Evolutionary conservation across 1,140 invertebrate species (phyloP).

Genomic region (Drosophila pallidifrons): DNA sequence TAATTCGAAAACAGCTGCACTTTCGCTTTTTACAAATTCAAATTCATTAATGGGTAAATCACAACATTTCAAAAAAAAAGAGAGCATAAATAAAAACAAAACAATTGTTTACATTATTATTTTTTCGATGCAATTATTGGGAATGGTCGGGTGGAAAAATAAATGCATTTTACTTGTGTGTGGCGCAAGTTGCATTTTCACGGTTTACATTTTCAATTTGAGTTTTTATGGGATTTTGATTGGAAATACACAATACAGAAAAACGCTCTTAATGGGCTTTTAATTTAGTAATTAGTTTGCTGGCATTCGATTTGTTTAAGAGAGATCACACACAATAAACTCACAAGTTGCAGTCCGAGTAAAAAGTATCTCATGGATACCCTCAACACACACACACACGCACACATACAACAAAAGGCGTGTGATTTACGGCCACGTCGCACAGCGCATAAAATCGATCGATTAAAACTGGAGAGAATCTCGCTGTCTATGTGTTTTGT

Average conservation of each 20-base stretch:
- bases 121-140: conserved; percentile 14
- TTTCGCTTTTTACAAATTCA: conserved; percentile 37
- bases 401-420: conserved; percentile 41
- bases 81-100: neutral
- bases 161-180: conserved; percentile 32
- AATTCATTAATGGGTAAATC: conserved; percentile 20
- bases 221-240: conserved; percentile 36
- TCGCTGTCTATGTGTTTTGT: conserved; percentile 13
- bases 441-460: conserved; percentile 77
- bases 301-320: conserved; percentile 51
- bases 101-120: conserved; percentile 41
- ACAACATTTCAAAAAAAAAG: conserved; percentile 13
- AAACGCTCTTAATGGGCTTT: conserved; percentile 65
- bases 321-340: conserved; percentile 24
- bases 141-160: conserved; percentile 1
- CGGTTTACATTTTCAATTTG: conserved; percentile 44
- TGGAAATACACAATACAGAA: conserved; percentile 19
- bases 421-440: conserved; percentile 78
- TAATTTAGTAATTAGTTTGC: conserved; percentile 73
- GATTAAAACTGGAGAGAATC: conserved; percentile 57
- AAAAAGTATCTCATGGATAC: conserved; percentile 59
- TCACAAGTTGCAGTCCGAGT: neutral
- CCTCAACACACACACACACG: conserved; percentile 3
- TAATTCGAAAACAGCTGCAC: conserved; percentile 19
- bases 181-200: conserved; percentile 57